Base-by-base conservation (phyloP, 2,888 invertebrate genomes). In the Xestia rhomboidea region DNA sequence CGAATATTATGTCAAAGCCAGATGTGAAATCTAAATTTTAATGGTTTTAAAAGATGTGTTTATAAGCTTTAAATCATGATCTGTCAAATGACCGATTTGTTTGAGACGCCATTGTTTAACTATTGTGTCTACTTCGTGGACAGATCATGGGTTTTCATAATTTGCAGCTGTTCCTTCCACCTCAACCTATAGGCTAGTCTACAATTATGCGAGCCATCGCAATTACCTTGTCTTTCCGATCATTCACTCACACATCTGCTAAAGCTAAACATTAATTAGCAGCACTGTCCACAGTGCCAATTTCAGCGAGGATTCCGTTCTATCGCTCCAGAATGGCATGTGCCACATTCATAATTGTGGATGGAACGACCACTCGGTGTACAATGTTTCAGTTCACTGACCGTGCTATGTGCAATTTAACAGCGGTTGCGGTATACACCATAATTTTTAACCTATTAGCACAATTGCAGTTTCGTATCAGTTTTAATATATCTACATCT, bases 321-420 rank as follows among this genome's bases (percentile, higher is more conserved):
- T 85, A 88, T 88, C 87, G 89, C 77, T 85, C 73, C 77, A 79
- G 68, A 75, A 91, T 90, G 90, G 88, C 89, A 90, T 91, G 90
- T 91, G 91, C 89, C 90, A 90, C 91, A 91, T 90, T 90, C 85
- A 88, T 92, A 92, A 92, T 91, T 90, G 91, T 92, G 87, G 88
- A 80, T 83, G 75, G 66, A 79, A 82, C 79, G 73, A 71, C 74
- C 83, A 87, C 76, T 87, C 77, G 69, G 64, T 80, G 62, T 89
- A 90, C 89, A 90, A 93, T 93, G 93, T 92, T 94, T 93, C 93
- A 92, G 94, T 93, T 92, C 93, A 93, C 88, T 93, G 93, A 91
- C 92, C 93, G 90, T 92, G 92, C 91, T 91, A 83, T 93, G 86
- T 93, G 90, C 91, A 93, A 94, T 95, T 94, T 93, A 87, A 90